phyloP scores from a whole-genome alignment of 2,888 invertebrate species.

The Limenitis camilla region DNA sequence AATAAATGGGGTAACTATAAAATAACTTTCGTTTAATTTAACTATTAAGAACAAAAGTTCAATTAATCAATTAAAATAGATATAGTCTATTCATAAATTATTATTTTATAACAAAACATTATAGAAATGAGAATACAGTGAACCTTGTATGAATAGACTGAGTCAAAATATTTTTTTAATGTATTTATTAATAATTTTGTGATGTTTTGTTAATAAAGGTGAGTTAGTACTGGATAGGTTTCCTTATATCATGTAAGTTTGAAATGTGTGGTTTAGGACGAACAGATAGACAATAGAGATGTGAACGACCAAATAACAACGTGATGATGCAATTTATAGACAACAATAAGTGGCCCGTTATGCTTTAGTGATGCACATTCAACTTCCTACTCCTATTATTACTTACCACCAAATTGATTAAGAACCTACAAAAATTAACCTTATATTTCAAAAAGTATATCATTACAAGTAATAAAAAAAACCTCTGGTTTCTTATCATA shows the following conservation, averaged over 20 bases:
- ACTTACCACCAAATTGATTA: not conserved
- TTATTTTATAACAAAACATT: not conserved
- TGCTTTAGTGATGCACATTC: conserved; percentile 34
- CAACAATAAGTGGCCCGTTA: conserved; percentile 34
- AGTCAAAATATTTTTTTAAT: too few relatives aligned
- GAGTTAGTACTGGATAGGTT: conserved; percentile 63
- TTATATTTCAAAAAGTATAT: too few relatives aligned
- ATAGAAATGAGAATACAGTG: not conserved
- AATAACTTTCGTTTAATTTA: too few relatives aligned
- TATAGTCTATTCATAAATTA: not conserved
- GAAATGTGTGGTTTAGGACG: conserved; percentile 68
- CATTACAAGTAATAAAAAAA: too few relatives aligned
- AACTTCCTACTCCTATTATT: not conserved
- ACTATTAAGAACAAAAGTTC: too few relatives aligned
- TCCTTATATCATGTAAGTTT: conserved; percentile 53
- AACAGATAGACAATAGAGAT: conserved; percentile 68
- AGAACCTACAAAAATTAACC: not conserved
- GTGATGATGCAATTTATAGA: conserved; percentile 43
- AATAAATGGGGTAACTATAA: too few relatives aligned
- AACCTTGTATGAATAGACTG: too few relatives aligned
- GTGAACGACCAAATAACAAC: conserved; percentile 49
- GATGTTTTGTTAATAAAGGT: conserved; percentile 46
- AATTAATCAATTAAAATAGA: not conserved
- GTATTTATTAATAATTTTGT: conserved; percentile 1
- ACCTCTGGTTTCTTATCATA: too few relatives aligned